These are phyloP conservation scores for Delichon dasypus DNA, from an alignment of 2,797 vertebrate species.

Conservation along the genomic window DNA sequence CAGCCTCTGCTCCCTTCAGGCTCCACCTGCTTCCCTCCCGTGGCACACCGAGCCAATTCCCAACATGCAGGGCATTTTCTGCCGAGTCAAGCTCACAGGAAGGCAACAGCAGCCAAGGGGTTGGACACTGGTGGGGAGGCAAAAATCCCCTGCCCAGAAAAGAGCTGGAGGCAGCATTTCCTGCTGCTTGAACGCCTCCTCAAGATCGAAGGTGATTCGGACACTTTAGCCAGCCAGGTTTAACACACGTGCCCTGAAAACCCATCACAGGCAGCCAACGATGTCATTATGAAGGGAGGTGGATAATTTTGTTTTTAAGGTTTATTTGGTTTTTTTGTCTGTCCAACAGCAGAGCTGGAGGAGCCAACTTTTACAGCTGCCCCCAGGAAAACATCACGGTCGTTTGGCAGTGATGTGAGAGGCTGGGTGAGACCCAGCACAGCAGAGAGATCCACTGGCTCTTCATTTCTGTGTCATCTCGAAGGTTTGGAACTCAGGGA, in stretches of 20 bases:
- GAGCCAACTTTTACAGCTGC: neutral
- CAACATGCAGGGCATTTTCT: fast-evolving
- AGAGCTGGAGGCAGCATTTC: neutral
- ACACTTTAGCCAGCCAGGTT: neutral
- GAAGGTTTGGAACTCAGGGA: neutral
- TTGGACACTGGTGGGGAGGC: neutral
- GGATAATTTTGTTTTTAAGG: neutral
- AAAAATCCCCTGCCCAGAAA: neutral
- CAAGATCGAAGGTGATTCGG: neutral
- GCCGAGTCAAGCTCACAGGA: neutral
- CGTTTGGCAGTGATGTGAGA: fast-evolving
- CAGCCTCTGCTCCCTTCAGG: neutral
- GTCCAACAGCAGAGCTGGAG: neutral
- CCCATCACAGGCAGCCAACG: neutral
- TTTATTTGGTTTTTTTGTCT: neutral
- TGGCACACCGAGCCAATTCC: neutral
- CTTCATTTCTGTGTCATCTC: neutral
- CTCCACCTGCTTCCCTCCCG: neutral
- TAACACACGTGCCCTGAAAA: neutral
- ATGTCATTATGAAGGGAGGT: fast-evolving
- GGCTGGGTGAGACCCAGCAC: neutral
- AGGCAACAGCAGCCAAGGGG: neutral
- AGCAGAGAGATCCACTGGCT: fast-evolving
- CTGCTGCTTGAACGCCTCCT: neutral
- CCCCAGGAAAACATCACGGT: fast-evolving